Evolutionary conservation across 2,113 vertebrate genomes (phyloP), one percentile per base, ranked within the genome.

Genomic region (Nannobrachium achirus): DNA sequence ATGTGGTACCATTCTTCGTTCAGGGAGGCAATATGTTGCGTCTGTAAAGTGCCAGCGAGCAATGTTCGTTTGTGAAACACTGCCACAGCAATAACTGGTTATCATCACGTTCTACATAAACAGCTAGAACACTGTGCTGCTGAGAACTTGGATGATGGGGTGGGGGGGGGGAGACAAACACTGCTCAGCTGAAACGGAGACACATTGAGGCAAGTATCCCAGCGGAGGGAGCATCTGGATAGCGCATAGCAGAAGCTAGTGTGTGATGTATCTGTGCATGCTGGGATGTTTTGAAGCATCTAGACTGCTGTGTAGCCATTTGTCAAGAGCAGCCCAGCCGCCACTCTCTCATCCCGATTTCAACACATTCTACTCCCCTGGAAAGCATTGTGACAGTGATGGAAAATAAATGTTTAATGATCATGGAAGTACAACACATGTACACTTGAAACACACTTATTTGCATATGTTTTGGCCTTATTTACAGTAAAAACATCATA

Each of bases 191-290:
- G 19, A 20, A 14, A 39, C 40, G 46, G 8, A 52, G 41, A 16
- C 10, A 45, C 33, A 41, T 10, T 45, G 10, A 50, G 44, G 20
- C 58, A 52, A n/a, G 0, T 57, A 0, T 19, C 63, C 61, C 61
- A 39, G 3, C 25, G 25, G 62, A 52, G 18, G 15, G 39, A 58
- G 16, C 65, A 75, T 63, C 66, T 61, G 56, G 39, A 46, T 9
- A 4, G n/a, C 20, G 42, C 42, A 44, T 44, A 8, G 7, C 42
- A 44, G 25, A 33, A 33, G 11, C 8, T 1, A 8, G 42, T 8
- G 11, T 8, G 42, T 8, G 42, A 10, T 44, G 42, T 20, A 48
- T 63, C 49, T 75, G 25, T 33, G 7, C 38, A 4, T 38, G 63
- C 16, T 7, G 0, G 8, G 64, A 58, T 69, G 57, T 56, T 63